Conservation (phyloP, 2,888 invertebrate species). For the Willowsia nigromaculata region DNA sequence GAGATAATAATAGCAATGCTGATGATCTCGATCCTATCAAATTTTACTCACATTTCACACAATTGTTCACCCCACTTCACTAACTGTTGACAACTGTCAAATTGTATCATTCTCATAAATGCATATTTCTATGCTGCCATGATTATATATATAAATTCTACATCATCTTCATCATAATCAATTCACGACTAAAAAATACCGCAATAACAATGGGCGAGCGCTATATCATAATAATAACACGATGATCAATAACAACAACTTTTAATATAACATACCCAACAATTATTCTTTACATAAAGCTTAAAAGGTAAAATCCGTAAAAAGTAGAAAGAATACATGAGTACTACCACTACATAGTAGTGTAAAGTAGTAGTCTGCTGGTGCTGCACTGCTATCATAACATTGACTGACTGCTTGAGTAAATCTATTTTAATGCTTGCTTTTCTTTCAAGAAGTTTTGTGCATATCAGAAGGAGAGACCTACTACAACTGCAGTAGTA, state of each 20-base stretch:
- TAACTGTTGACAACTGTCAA: slow-evolving; percentile 63
- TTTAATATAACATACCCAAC: slow-evolving; percentile 29
- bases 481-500: not conserved
- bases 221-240: not conserved
- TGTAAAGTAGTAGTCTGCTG: slow-evolving; percentile 3
- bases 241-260: not conserved
- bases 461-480: not conserved
- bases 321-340: not conserved
- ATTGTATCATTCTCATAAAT: not conserved
- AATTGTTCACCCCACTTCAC: not conserved
- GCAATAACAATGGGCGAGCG: slow-evolving; percentile 23
- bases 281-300: slow-evolving; percentile 57
- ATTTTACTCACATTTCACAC: not conserved
- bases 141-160: not conserved
- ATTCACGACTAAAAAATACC: slow-evolving; percentile 8
- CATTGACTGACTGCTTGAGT: slow-evolving; percentile 59
- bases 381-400: slow-evolving; percentile 33
- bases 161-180: not conserved
- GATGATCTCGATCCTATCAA: not conserved
- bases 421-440: slow-evolving; percentile 54
- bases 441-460: not conserved
- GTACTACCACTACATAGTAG: not conserved
- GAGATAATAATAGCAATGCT: not conserved
- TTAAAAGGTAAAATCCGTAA: slow-evolving; percentile 19
- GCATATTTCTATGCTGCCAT: not conserved